Evolutionary conservation across 2,797 vertebrate species (phyloP).

Genomic region (Psittacula derbiana): DNA sequence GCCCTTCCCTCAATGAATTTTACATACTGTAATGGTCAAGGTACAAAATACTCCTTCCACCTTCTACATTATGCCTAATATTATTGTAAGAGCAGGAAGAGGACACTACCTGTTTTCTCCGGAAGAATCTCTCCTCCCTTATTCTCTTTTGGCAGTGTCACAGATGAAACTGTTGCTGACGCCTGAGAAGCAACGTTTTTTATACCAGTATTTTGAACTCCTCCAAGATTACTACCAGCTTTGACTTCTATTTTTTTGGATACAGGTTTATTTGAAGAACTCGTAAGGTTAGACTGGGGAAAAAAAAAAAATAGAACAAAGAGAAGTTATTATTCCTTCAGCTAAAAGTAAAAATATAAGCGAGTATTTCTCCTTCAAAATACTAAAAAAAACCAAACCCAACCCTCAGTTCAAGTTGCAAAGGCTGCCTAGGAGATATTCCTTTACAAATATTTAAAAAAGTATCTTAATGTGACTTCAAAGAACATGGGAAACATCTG

Average conservation of each 20-base stretch:
- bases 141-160: constrained; percentile 39
- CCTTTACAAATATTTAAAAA: neutral
- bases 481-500: neutral
- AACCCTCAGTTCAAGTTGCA: neutral
- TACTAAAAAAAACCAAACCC: neutral
- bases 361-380: neutral
- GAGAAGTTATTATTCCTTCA: constrained; percentile 22
- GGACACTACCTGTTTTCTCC: constrained; percentile 73
- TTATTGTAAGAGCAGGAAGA: neutral
- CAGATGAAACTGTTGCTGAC: constrained; percentile 24
- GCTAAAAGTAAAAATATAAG: neutral
- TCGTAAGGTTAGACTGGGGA: constrained; percentile 72
- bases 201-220: constrained; percentile 48
- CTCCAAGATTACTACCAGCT: constrained; percentile 32
- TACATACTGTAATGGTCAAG: neutral
- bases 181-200: constrained; percentile 48
- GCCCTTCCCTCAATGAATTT: neutral
- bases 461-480: neutral
- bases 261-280: constrained; percentile 71
- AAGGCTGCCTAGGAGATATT: neutral
- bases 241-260: constrained; percentile 61
- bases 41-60: neutral
- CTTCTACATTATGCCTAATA: neutral
- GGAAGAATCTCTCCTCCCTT: constrained; percentile 60
- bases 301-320: constrained; percentile 26